Conservation (phyloP, 2,113 vertebrate species). For the Microtus pennsylvanicus region DNA sequence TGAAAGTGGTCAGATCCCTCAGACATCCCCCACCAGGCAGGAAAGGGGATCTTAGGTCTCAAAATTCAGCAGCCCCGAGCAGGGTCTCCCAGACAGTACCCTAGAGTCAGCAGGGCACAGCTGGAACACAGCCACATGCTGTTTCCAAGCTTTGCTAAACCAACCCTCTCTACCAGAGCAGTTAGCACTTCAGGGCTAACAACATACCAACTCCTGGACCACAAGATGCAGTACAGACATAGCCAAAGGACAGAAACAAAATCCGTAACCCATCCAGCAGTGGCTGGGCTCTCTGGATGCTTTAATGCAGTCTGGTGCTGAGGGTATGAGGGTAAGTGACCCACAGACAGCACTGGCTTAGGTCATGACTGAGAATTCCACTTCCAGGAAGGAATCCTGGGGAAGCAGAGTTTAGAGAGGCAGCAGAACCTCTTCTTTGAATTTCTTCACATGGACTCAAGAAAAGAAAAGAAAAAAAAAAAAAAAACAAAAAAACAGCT, state of each 20-base stretch:
- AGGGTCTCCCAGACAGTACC: neutral
- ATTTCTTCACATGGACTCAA: neutral
- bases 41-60: neutral
- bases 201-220: neutral
- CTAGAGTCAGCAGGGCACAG: neutral
- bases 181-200: neutral
- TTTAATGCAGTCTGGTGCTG: fast-evolving
- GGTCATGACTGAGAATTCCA: neutral
- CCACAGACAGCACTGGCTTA: neutral
- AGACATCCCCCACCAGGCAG: neutral
- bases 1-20: neutral
- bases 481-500: too few relatives aligned
- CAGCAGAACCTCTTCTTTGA: neutral
- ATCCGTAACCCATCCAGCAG: neutral
- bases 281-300: neutral
- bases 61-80: neutral
- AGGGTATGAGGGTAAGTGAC: too few relatives aligned
- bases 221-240: neutral
- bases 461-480: neutral
- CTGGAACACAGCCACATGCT: neutral
- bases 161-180: neutral
- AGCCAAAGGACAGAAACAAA: neutral
- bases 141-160: neutral
- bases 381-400: neutral
- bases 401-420: neutral